These are phyloP conservation scores for Branchinecta sandiegonensis DNA, from an alignment of 2,888 invertebrate species.

Conservation along the genomic window DNA sequence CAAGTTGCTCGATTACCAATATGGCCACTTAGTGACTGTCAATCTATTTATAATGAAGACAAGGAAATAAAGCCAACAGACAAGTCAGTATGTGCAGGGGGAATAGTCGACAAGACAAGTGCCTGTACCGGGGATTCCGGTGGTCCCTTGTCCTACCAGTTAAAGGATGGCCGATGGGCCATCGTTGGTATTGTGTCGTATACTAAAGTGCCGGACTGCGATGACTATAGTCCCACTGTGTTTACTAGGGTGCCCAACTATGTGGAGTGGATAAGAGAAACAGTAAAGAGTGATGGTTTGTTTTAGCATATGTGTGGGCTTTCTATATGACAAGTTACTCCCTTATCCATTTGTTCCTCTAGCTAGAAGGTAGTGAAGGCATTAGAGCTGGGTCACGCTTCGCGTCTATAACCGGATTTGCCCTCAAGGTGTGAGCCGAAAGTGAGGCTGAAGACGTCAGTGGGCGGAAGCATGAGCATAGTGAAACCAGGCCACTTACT, in stretches of 20 bases:
- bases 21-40: not conserved
- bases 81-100: not conserved
- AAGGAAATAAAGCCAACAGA: not conserved
- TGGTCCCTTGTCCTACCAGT: not conserved
- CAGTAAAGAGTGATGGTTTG: not conserved
- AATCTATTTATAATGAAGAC: no score
- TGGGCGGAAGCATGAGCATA: no score
- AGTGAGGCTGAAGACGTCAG: no score
- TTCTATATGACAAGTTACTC: no score
- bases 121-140: not conserved
- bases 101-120: not conserved
- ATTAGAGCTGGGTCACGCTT: no score
- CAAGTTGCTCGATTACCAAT: not conserved
- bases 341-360: no score
- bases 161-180: not conserved
- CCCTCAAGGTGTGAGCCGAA: no score
- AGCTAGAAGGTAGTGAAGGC: no score
- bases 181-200: not conserved
- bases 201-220: not conserved
- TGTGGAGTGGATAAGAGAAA: not conserved
- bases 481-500: no score
- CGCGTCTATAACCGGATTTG: no score
- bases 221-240: not conserved
- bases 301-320: no score
- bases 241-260: not conserved